Percentiles rank a stretch among this genome's conserved stretches.
phyloP scores from a whole-genome alignment of 2,797 vertebrate genomes.

The Sebastiscus albofasciatus region DNA sequence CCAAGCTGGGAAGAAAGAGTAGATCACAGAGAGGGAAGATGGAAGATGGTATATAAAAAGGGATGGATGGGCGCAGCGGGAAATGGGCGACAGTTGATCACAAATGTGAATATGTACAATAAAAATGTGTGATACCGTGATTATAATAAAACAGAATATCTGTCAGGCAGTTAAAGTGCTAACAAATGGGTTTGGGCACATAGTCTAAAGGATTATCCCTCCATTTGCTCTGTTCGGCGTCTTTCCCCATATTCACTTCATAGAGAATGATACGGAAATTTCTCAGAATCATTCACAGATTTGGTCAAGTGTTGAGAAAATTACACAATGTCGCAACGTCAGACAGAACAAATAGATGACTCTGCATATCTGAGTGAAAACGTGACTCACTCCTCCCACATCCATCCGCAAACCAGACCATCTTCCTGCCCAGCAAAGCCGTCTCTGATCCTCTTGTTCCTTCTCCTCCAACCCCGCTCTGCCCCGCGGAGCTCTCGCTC shows the following conservation, averaged over 20 bases:
- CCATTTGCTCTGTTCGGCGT: neutral
- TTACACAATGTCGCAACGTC: conserved; percentile 5
- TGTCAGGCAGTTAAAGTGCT: neutral
- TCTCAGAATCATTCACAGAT: conserved; percentile 4
- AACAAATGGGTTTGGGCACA: conserved; percentile 10
- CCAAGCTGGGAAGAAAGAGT: conserved; percentile 28
- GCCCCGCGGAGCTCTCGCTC: conserved; percentile 54
- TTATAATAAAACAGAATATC: conserved; percentile 21
- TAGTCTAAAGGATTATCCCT: neutral
- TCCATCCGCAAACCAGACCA: conserved; percentile 56
- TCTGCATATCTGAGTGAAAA: conserved; percentile 41
- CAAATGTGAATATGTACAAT: conserved; percentile 6
- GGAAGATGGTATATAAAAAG: conserved; percentile 15
- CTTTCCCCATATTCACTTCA: neutral
- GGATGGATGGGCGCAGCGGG: neutral
- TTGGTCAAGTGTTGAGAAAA: neutral
- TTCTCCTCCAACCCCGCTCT: conserved; percentile 54
- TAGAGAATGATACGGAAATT: neutral
- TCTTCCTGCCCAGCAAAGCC: conserved; percentile 56
- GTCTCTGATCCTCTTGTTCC: conserved; percentile 67
- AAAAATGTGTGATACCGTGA: neutral
- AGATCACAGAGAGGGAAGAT: conserved; percentile 20
- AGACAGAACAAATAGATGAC: conserved; percentile 36
- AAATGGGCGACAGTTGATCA: neutral
- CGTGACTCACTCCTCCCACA: conserved; percentile 47